Conservation (phyloP, 2,113 vertebrate species). For the Ctenomys sociabilis region DNA sequence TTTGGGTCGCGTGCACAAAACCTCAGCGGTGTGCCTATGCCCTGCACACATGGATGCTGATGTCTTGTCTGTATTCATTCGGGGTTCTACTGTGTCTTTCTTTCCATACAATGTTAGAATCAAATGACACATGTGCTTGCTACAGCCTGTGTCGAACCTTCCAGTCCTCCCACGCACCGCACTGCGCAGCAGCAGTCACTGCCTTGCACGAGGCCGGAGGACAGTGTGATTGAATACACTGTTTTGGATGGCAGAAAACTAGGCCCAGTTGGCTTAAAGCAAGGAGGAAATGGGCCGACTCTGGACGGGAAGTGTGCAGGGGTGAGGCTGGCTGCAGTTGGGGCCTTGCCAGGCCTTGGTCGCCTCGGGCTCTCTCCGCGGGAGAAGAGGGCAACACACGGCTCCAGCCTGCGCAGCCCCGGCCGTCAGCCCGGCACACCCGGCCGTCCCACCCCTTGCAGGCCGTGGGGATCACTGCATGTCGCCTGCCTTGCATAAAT, state of each 20-base stretch:
- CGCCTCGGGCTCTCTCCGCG: not conserved
- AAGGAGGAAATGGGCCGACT: slow-evolving; percentile 12
- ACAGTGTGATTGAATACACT: not conserved
- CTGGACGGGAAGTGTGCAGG: not conserved
- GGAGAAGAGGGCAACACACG: not conserved
- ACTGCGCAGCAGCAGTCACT: not conserved
- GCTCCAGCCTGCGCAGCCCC: not conserved
- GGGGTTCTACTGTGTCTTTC: not conserved
- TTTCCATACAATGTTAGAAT: not conserved
- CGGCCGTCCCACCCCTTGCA: not conserved
- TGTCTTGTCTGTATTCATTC: not conserved
- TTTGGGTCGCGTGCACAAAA: not conserved
- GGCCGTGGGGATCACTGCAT: not conserved
- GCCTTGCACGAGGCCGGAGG: slow-evolving; percentile 4
- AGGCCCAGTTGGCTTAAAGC: slow-evolving; percentile 11
- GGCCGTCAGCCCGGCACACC: not conserved
- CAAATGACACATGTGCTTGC: not conserved
- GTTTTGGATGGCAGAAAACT: slow-evolving; percentile 19
- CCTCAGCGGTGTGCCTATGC: not conserved
- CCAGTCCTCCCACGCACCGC: not conserved
- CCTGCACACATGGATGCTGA: not conserved
- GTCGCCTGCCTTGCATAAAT: not conserved
- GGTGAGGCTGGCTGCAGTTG: not conserved
- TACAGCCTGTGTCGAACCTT: not conserved
- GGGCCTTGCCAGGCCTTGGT: not conserved